Evolutionary conservation across 2,797 vertebrate genomes (phyloP), one percentile per base, ranked within the genome.

Genomic region (Gila robusta): DNA sequence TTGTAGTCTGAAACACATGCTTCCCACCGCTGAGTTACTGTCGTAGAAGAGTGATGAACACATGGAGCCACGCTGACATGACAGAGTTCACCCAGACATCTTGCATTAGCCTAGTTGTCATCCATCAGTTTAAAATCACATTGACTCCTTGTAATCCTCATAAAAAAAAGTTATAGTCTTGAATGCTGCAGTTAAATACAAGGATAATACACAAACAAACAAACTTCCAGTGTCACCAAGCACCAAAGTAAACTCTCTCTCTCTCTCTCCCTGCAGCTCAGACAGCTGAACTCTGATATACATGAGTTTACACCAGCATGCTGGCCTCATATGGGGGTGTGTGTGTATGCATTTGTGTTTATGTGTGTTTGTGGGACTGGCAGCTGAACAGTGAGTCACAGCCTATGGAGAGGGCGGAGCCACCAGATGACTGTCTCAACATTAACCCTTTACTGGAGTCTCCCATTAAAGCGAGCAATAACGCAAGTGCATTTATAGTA

Each of bases 361-460:
- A 67, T 86, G 86, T 83, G 88, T 82, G 89, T 88, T 89, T 90
- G 89, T 83, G 91, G 84, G 91, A 77, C 81, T 87, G 87, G 81
- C 89, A 89, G 70, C 78, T 86, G 76, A 86, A 88, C 83, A 82
- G 89, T 91, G 91, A 92, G 89, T 90, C 91, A 92, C 85, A 81
- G 72, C 87, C 66, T 78, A 76, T 47, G 81, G 72, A 73, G 81
- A 74, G 28, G 88, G 84, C 21, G 81, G 89, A 74, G 54, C 86
- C 62, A 85, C 67, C 74, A 79, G 80, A 83, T 74, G 71, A 86
- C 67, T 88, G 81, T 86, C 80, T 89, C 62, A 79, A 70, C 39
- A 59, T 90, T 89, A 90, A 90, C 89, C 87, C 89, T 91, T 90
- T 84, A 62, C 74, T 89, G 78, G 76, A 87, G 67, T 80, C 8